Base-by-base conservation (phyloP, 2,797 vertebrate species). In the Myotis daubentonii region DNA sequence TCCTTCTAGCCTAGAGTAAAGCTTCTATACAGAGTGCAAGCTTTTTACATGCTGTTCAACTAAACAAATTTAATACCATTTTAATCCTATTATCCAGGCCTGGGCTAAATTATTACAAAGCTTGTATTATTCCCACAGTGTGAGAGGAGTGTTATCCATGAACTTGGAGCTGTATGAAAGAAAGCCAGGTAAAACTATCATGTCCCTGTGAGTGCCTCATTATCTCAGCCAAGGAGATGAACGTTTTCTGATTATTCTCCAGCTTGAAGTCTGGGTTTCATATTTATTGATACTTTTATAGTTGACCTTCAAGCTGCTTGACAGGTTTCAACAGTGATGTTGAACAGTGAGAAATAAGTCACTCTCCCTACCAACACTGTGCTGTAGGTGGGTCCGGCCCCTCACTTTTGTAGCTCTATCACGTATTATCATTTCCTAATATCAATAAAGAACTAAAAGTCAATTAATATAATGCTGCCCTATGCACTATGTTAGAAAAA, bases 11-110 rank as follows among this genome's bases (percentile, higher is more conserved):
- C 13, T 53, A 2, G 0, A 11, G 11, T 16, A 28, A 87, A 71
- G 70, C 89, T 81, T 95, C 76, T 53, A 41, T 41, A 89, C 87
- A 53, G 16, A 70, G 72, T 19, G 47, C 68, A 92, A 89, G 49
- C 81, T 79, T 80, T 2, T 28, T 28, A 49, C 71, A 17, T n/a
- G 38, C 38, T 84, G n/a, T 80, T 88, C 78, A 53, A n/a, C 65
- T 82, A 76, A 94, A 89, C 57, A 90, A 53, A 87, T 85, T 41
- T 62, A 55, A 85, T 75, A 86, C 66, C 87, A 30, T 76, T 96
- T 92, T 86, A 95, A 97, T 97, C 90, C 93, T 92, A 92, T 93
- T 87, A 78, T 23, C 33, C 25, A 62, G 65, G 71, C 74, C n/a
- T 71, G 66, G 38, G 70, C 87, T 91, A 38, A 96, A 57, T 83